Evolutionary conservation across 2,113 vertebrate genomes (phyloP), one percentile per base, ranked within the genome.

Genomic region (Hiodon alosoides): DNA sequence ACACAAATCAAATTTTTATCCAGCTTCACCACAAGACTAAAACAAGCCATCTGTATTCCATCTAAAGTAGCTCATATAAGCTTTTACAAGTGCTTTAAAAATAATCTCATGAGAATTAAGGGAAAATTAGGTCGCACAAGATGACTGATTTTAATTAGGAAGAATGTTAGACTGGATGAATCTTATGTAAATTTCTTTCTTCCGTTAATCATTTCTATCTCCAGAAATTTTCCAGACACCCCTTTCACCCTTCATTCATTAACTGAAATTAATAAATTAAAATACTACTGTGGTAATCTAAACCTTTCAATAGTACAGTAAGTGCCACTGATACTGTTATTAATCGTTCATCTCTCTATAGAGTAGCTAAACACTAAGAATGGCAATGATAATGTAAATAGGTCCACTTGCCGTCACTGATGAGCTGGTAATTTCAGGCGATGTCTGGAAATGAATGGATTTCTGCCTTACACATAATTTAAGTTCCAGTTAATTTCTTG

Each of bases 91-190:
- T 31, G 31, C 31, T 31, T 11, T 11, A 64, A 64, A 31, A 64
- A 31, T 47, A 48, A 66, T 17, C 86, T 88, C 90, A 87, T 75
- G 84, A 89, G 93, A 92, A 91, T 87, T 76, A 74, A 75, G 77
- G 87, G 77, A 89, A 89, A 89, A 86, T 82, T 87, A 92, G 92
- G 89, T 89, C 85, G 93, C 90, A 94, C 91, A 94, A 94, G 93
- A 93, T 92, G 95, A 94, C 88, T 93, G 94, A 91, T 93, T 95
- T 96, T 97, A 98, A 98, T 98, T 96, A 97, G 91, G 85, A 89
- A 90, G 87, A 92, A 89, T 87, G 86, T 84, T 92, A 92, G 91
- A 90, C 89, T 54, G 90, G 88, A 91, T 90, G 90, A 84, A 90
- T 92, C 91, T 95, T 95, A 93, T 94, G 91, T 93, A 95, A 95